These are phyloP conservation scores for Cryptops parisi DNA, from an alignment of 2,888 invertebrate genomes.

Conservation along the genomic window DNA sequence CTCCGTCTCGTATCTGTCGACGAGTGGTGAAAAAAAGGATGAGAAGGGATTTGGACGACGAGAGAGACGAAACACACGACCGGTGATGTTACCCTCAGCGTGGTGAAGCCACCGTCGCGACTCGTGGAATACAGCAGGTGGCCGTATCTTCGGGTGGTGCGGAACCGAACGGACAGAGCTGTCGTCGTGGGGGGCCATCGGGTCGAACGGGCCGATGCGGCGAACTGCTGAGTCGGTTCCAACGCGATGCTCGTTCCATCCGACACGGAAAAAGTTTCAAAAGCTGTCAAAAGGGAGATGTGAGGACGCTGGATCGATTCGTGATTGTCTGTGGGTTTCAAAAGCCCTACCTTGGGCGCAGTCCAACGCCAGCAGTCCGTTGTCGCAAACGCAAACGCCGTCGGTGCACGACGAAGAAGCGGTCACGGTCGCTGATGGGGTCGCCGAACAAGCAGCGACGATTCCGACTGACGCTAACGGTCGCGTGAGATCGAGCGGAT, in stretches of 20 bases:
- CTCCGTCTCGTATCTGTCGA: constrained; percentile 49
- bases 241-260: constrained; percentile 66
- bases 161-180: constrained; percentile 63
- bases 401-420: no score
- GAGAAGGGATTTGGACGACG: neutral
- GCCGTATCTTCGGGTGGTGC: constrained; percentile 62
- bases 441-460: constrained; percentile 56
- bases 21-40: constrained; percentile 8
- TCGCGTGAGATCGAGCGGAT: constrained; percentile 61
- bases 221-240: constrained; percentile 56
- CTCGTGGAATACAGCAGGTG: constrained; percentile 69
- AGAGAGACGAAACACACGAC: neutral
- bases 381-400: constrained; percentile 37
- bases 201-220: no score
- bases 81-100: no score
- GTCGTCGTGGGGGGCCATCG: no score
- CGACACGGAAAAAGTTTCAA: constrained; percentile 62
- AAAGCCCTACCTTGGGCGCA: constrained; percentile 42
- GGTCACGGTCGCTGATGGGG: no score
- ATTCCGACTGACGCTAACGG: constrained; percentile 58
- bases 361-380: constrained; percentile 54
- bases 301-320: no score
- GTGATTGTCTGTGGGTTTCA: neutral
- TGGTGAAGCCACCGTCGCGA: no score
- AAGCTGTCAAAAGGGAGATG: constrained; percentile 39